A percentile compares a stretch with the other conserved stretches of the same genome.
Evolutionary conservation across 2,113 vertebrate species (phyloP).

Genomic region (Saguinus midas): DNA sequence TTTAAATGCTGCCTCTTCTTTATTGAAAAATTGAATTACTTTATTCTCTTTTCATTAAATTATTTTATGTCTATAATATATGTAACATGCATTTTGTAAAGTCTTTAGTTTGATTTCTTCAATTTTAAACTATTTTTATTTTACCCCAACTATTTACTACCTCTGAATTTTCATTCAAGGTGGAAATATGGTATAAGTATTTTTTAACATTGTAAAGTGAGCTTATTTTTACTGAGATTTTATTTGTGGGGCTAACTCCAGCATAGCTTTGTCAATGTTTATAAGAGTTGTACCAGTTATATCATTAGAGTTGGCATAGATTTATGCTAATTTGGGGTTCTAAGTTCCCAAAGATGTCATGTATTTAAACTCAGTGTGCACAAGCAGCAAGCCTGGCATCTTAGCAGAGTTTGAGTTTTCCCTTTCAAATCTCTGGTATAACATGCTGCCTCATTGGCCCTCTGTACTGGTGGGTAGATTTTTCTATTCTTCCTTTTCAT

Average conservation of each 20-base stretch:
- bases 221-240: background rate
- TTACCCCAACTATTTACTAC: background rate
- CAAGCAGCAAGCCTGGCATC: background rate
- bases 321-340: background rate
- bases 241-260: background rate
- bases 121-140: background rate
- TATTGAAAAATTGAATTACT: background rate
- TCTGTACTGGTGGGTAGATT: too few species aligned
- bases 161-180: background rate
- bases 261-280: background rate
- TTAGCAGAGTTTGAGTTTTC: background rate
- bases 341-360: background rate
- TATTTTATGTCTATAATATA: background rate
- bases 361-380: background rate
- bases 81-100: background rate
- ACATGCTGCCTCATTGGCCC: background rate
- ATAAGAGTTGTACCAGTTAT: background rate
- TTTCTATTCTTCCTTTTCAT: background rate
- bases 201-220: background rate
- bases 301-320: background rate
- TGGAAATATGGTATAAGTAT: background rate
- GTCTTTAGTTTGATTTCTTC: background rate
- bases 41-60: background rate
- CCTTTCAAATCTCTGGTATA: background rate
- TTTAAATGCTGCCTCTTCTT: background rate